Conservation (phyloP, 2,888 invertebrate species). For the Mechanitis mazaeus region DNA sequence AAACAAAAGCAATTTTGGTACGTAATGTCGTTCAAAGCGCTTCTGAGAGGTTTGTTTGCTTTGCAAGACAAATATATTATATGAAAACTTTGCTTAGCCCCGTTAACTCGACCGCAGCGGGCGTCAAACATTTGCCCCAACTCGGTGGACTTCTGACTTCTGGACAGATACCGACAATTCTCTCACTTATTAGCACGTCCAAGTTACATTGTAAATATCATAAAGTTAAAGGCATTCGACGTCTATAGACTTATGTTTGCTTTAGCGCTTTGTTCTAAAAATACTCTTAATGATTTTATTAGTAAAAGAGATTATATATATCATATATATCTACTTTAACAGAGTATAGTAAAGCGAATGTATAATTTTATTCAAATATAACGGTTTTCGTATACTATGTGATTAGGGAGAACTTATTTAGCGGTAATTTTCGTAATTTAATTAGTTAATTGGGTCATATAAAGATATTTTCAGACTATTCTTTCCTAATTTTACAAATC, state of each 20-base stretch:
- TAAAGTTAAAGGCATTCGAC: neutral
- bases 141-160: slow-evolving; percentile 22
- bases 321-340: too few relatives aligned
- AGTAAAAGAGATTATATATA: too few relatives aligned
- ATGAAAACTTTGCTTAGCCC: slow-evolving; percentile 38
- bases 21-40: slow-evolving; percentile 21
- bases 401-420: too few relatives aligned
- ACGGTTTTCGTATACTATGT: too few relatives aligned
- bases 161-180: slow-evolving; percentile 16
- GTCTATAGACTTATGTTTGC: neutral
- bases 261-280: too few relatives aligned
- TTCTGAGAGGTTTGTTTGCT: slow-evolving; percentile 36
- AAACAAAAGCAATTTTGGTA: slow-evolving; percentile 23
- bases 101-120: slow-evolving; percentile 36
- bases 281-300: too few relatives aligned
- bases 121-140: slow-evolving; percentile 27
- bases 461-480: neutral
- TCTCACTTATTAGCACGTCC: slow-evolving; percentile 14
- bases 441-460: too few relatives aligned
- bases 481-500: neutral
- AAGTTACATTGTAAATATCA: slow-evolving; percentile 6
- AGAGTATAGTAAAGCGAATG: too few relatives aligned
- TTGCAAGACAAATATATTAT: slow-evolving; percentile 35
- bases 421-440: too few relatives aligned
- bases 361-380: too few relatives aligned